Evolutionary conservation across 1,140 invertebrate species (phyloP).

Genomic region (Nasonia longicornis): DNA sequence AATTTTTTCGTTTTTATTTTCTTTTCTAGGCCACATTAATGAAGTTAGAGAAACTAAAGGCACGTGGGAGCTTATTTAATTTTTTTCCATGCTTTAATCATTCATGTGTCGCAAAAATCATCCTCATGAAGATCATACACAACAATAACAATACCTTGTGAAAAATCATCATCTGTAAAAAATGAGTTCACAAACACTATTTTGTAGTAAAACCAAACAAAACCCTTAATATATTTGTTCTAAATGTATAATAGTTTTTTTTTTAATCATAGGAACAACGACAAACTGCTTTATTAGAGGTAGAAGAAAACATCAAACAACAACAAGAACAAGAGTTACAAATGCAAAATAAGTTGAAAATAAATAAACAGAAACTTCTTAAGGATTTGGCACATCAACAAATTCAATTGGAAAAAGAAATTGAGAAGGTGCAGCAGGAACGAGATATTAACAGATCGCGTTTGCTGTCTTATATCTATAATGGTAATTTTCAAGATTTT

Average conservation of each 20-base stretch:
- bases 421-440: slow-evolving; percentile 75
- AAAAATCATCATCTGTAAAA: slow-evolving; percentile 20
- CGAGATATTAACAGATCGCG: slow-evolving; percentile 74
- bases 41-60: slow-evolving; percentile 74
- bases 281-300: slow-evolving; percentile 69
- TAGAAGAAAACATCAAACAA: slow-evolving; percentile 70
- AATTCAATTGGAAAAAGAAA: slow-evolving; percentile 74
- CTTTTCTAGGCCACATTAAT: slow-evolving; percentile 73
- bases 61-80: slow-evolving; percentile 68
- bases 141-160: slow-evolving; percentile 16
- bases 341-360: slow-evolving; percentile 69
- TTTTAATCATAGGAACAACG: slow-evolving; percentile 66
- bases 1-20: slow-evolving; percentile 59
- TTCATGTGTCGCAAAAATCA: slow-evolving; percentile 26
- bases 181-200: slow-evolving; percentile 27
- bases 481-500: slow-evolving; percentile 52
- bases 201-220: background rate
- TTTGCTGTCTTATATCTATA: slow-evolving; percentile 66
- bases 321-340: slow-evolving; percentile 71
- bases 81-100: slow-evolving; percentile 45
- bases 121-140: slow-evolving; percentile 38
- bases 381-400: slow-evolving; percentile 74
- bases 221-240: background rate
- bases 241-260: slow-evolving; percentile 41
- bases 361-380: slow-evolving; percentile 72